A percentile compares a stretch with the other conserved stretches of the same genome.
phyloP scores from a whole-genome alignment of 2,888 invertebrate species.

The Euzophera pinguis region DNA sequence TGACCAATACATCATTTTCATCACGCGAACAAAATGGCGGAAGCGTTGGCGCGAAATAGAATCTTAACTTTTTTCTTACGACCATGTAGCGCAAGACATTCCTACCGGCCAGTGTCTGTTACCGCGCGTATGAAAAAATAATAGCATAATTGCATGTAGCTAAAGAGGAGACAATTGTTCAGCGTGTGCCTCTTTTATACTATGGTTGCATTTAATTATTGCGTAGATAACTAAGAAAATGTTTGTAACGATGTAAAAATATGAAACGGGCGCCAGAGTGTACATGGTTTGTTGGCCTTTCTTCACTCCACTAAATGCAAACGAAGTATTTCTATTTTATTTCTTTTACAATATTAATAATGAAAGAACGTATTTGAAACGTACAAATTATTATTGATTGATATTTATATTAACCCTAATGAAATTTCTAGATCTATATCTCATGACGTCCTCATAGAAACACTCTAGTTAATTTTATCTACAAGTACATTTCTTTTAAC shows the following conservation, averaged over 20 bases:
- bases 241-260: not conserved
- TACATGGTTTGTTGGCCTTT: too few species aligned
- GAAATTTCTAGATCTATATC: too few species aligned
- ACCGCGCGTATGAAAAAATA: constrained; percentile 29
- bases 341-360: too few species aligned
- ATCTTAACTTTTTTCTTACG: constrained; percentile 71
- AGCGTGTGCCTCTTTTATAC: constrained; percentile 25
- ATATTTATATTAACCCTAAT: too few species aligned
- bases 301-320: too few species aligned
- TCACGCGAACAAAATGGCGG: constrained; percentile 73
- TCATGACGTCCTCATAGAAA: too few species aligned
- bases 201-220: constrained; percentile 26
- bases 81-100: constrained; percentile 53
- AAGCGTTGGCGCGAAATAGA: constrained; percentile 72
- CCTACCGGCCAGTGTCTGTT: constrained; percentile 67
- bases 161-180: constrained; percentile 12
- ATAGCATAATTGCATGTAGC: constrained; percentile 28
- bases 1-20: constrained; percentile 74
- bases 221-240: constrained; percentile 11
- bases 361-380: too few species aligned
- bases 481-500: not conserved
- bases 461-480: too few species aligned
- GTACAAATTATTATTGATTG: too few species aligned
- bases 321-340: too few species aligned
- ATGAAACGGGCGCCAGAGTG: too few species aligned